These are phyloP conservation scores for Heliconius erato DNA, from an alignment of 2,888 invertebrate genomes.

Conservation along the genomic window DNA sequence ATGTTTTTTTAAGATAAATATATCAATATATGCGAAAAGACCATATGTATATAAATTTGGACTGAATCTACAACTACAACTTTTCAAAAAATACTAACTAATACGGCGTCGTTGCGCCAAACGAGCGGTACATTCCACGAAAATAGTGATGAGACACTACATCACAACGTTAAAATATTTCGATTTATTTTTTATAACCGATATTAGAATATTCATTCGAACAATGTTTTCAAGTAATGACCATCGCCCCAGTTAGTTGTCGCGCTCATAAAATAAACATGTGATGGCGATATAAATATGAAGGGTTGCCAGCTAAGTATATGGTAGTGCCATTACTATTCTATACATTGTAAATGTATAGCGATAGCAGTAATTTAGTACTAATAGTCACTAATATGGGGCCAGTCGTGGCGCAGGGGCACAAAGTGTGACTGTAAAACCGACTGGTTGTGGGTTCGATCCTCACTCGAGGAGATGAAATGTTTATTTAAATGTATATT, in stretches of 20 bases:
- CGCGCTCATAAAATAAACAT: constrained; percentile 3
- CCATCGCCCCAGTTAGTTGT: neutral
- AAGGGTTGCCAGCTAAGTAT: neutral
- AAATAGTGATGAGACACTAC: too few relatives aligned
- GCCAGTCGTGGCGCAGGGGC: too few relatives aligned
- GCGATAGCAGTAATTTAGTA: neutral
- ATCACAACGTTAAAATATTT: neutral
- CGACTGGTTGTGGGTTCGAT: too few relatives aligned
- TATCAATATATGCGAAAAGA: too few relatives aligned
- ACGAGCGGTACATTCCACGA: too few relatives aligned
- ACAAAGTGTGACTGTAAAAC: too few relatives aligned
- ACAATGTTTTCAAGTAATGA: constrained; percentile 4
- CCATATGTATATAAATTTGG: too few relatives aligned
- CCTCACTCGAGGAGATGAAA: too few relatives aligned
- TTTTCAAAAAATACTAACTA: too few relatives aligned
- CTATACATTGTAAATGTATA: neutral
- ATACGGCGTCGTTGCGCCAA: too few relatives aligned
- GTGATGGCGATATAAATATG: neutral
- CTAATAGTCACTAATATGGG: neutral
- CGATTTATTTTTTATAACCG: neutral
- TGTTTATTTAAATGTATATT: too few relatives aligned
- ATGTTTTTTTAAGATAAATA: neutral
- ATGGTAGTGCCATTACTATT: neutral
- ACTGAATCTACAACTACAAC: too few relatives aligned
- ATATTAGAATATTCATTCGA: neutral